Evolutionary conservation across 2,888 invertebrate genomes (phyloP), one percentile per base, ranked within the genome.

Genomic region (Drosophila niveifrons): DNA sequence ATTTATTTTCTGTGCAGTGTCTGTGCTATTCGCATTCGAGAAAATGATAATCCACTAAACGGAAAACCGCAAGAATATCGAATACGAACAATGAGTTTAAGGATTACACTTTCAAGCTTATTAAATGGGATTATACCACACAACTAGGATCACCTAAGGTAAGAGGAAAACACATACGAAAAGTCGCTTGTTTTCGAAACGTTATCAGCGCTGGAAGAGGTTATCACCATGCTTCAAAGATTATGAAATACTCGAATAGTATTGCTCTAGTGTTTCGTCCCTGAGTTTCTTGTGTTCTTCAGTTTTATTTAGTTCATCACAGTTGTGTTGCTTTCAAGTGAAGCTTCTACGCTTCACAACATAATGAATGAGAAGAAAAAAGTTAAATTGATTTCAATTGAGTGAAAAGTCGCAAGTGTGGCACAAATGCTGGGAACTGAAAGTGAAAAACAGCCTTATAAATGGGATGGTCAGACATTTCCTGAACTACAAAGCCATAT

Each of bases 381-480:
- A 66, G 77, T 78, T 89, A 88, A 90, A 88, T 88, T 90, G 89
- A 82, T 72, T 90, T 88, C 80, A 88, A 88, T 88, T 88, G 76
- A 71, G 17, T 41, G 31, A 53, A 66, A 52, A 53, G 57, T 46
- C 58, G 36, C 28, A 57, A 41, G 48, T 39, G 44, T 23, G 34
- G 15, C 43, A 41, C 58, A 66, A 75, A n/a, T 72, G 50, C 23
- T 29, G 46, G 7, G 13, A 53, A 15, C 23, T 13, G 36, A 34
- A 28, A 46, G 34, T 43, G 10, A 23, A 52, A 44, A 53, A 15
- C 31, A 3, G 23, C 44, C 61, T 34, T 15, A n/a, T 34, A 44
- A 34, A 41, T n/a, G 43, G 9, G 2, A 28, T 17, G 2, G 13
- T n/a, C 11, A 57, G 57, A 18, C 44, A 10, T 18, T 47, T 47